A percentile compares a stretch with the other conserved stretches of the same genome.
Conservation (phyloP, 1,140 invertebrate genomes). For the Andrena cerasifolii region DNA sequence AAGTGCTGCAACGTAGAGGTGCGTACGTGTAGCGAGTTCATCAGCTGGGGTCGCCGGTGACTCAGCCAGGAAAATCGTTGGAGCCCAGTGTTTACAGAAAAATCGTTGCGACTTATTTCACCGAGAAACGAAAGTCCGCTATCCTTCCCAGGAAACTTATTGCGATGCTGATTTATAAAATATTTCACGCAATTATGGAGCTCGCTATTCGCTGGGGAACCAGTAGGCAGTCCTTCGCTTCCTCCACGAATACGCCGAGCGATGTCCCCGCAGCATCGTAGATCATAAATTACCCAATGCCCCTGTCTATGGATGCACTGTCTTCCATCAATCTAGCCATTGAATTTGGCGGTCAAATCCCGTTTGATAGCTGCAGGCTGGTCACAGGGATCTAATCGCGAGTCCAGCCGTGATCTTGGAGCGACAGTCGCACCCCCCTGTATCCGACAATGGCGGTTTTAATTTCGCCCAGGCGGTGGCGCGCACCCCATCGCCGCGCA, state of each 20-base stretch:
- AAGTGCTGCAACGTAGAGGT: conserved; percentile 14
- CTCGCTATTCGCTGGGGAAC: no score
- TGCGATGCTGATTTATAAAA: background rate
- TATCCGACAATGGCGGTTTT: background rate
- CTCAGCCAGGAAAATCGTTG: conserved; percentile 40
- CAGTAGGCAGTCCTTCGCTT: no score
- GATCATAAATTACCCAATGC: no score
- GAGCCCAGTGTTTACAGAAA: conserved; percentile 20
- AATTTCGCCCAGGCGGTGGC: conserved; percentile 6
- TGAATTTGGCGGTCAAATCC: conserved; percentile 36
- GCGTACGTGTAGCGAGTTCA: conserved; percentile 23
- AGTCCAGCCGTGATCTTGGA: background rate
- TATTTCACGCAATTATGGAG: no score
- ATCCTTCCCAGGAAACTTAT: background rate
- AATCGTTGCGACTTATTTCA: conserved; percentile 18
- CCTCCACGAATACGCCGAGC: no score
- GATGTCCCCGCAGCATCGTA: no score
- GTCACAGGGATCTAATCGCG: background rate
- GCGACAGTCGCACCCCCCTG: no score
- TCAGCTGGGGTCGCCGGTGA: conserved; percentile 44
- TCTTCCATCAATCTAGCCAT: conserved; percentile 27
- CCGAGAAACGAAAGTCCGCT: background rate
- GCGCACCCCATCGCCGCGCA: background rate
- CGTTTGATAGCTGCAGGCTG: conserved; percentile 1
- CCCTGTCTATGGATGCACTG: no score